Evolutionary conservation across 2,797 vertebrate species (phyloP).

Genomic region (Hephaestus fuliginosus): DNA sequence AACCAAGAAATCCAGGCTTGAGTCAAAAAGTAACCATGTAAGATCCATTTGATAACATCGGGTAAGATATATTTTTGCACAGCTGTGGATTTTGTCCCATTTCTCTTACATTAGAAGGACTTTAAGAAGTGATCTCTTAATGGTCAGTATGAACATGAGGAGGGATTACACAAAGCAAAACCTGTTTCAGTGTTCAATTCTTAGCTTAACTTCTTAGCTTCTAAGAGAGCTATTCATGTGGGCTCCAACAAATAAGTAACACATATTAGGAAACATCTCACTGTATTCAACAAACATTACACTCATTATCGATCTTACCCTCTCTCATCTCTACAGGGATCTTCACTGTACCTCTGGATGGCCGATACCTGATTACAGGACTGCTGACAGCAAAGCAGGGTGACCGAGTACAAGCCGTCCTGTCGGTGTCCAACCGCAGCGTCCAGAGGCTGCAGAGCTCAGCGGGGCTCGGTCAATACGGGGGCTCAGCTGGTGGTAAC

Average conservation of each 20-base stretch:
- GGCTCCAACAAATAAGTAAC: neutral
- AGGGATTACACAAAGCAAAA: neutral
- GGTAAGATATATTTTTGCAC: neutral
- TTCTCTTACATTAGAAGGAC: neutral
- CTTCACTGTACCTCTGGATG: conserved; percentile 91
- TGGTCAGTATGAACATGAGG: neutral
- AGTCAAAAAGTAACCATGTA: neutral
- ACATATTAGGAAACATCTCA: neutral
- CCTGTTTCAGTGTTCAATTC: neutral
- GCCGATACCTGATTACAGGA: conserved; percentile 93
- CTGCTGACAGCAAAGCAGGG: conserved; percentile 90
- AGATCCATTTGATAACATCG: neutral
- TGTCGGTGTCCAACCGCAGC: conserved; percentile 93
- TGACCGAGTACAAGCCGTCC: conserved; percentile 89
- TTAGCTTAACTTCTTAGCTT: too few relatives aligned
- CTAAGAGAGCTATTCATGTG: neutral
- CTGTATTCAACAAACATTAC: neutral
- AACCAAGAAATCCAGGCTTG: neutral
- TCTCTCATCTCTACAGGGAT: conserved; percentile 84
- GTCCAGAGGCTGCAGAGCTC: conserved; percentile 92
- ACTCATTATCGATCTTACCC: conserved; percentile 13
- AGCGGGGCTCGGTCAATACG: conserved; percentile 68
- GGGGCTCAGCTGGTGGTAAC: conserved; percentile 53
- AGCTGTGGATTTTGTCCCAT: neutral
- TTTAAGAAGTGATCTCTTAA: neutral